A percentile compares a stretch with the other conserved stretches of the same genome.
These are phyloP conservation scores for Watsonalla binaria DNA, from an alignment of 2,888 invertebrate genomes.

Conservation along the genomic window DNA sequence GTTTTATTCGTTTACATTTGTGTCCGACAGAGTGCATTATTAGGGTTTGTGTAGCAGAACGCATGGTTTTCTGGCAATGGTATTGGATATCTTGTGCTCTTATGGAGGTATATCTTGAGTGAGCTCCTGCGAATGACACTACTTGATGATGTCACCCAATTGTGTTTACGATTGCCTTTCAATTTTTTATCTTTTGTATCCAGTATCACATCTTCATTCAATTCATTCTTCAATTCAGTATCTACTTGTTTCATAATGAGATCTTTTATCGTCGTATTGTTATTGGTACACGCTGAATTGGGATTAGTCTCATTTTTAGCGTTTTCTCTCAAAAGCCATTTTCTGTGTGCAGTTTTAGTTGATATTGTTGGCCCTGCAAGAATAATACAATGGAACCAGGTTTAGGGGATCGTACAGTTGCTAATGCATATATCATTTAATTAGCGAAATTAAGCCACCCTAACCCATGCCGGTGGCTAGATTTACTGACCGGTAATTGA, in stretches of 20 bases:
- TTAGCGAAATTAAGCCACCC: too few species aligned
- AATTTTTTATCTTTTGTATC: slow-evolving; percentile 1
- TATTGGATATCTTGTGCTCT: slow-evolving; percentile 39
- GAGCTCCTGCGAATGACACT: slow-evolving; percentile 14
- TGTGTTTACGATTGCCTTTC: neutral
- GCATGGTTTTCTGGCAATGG: slow-evolving; percentile 51
- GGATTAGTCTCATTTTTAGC: too few species aligned
- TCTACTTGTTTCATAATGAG: slow-evolving; percentile 21
- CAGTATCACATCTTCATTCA: slow-evolving; percentile 8
- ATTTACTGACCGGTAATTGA: too few species aligned
- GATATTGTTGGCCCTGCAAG: too few species aligned
- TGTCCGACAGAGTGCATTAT: slow-evolving; percentile 40
- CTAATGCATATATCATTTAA: too few species aligned
- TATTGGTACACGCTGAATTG: too few species aligned
- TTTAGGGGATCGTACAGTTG: too few species aligned
- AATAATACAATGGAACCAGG: too few species aligned
- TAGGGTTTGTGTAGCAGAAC: slow-evolving; percentile 46
- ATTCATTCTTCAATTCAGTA: slow-evolving; percentile 27
- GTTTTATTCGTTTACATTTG: slow-evolving; percentile 14
- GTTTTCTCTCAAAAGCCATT: too few species aligned
- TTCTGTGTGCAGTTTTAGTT: too few species aligned
- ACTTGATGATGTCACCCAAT: neutral
- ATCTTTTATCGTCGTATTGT: slow-evolving; percentile 1
- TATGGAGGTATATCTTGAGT: slow-evolving; percentile 34
- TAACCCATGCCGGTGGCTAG: too few species aligned